Evolutionary conservation across 2,113 vertebrate genomes (phyloP).

Genomic region (Psammodynastes pulverulentus): DNA sequence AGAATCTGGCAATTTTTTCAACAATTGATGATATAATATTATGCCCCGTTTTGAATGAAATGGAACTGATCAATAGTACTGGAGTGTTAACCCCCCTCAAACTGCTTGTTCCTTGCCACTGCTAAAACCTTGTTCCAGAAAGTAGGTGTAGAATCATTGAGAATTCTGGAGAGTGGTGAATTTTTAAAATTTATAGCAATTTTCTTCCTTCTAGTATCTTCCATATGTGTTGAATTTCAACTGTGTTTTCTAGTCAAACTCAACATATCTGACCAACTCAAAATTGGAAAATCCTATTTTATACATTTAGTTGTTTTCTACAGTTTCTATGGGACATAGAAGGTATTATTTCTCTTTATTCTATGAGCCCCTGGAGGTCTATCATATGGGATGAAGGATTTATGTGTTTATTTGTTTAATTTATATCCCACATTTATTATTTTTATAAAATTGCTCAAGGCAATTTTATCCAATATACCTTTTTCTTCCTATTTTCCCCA

Average conservation of each 20-base stretch:
- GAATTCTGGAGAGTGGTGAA: background rate
- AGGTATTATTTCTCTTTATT: background rate
- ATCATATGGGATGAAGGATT: background rate
- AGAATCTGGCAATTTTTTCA: background rate
- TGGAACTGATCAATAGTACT: background rate
- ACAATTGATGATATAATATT: background rate
- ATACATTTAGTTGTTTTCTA: background rate
- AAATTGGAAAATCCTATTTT: background rate
- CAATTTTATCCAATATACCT: background rate
- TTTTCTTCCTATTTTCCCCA: background rate
- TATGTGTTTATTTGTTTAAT: background rate
- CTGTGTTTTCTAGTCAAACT: background rate
- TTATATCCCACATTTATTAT: background rate
- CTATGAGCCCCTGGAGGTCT: background rate
- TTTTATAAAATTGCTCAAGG: background rate
- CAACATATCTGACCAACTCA: background rate
- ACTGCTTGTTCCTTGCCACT: background rate
- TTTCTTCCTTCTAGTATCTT: background rate
- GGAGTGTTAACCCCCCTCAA: no score
- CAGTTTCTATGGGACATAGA: background rate
- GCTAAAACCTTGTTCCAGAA: background rate
- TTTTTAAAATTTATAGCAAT: background rate
- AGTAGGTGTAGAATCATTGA: background rate
- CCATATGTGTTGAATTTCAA: background rate
- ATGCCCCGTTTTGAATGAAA: background rate